These are phyloP conservation scores for Trichacis sp. DNA, from an alignment of 2,888 invertebrate species.

Conservation along the genomic window DNA sequence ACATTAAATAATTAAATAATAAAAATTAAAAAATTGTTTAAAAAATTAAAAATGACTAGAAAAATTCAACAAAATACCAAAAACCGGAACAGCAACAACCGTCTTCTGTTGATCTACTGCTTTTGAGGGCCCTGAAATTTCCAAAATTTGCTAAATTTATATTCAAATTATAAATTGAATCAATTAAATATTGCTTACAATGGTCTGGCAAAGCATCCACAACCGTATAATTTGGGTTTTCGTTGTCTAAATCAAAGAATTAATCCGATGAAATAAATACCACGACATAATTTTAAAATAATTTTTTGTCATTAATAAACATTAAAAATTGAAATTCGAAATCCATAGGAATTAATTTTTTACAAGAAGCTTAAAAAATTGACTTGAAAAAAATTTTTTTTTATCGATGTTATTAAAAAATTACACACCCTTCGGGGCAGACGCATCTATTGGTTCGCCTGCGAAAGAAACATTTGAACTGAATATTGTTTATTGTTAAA, in stretches of 20 bases:
- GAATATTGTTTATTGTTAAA: constrained; percentile 50
- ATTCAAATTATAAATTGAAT: constrained; percentile 2
- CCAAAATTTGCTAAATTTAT: neutral
- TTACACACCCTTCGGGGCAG: constrained; percentile 50
- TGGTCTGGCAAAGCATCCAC: constrained; percentile 40
- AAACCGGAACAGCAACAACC: neutral
- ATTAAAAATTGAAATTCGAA: too few species aligned
- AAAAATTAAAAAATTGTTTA: too few species aligned
- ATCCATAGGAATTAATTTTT: too few species aligned
- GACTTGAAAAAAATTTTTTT: too few species aligned
- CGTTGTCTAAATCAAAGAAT: constrained; percentile 22
- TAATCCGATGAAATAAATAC: too few species aligned
- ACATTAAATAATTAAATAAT: too few species aligned
- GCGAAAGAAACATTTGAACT: constrained; percentile 49
- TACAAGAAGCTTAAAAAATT: too few species aligned
- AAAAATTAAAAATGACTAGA: neutral
- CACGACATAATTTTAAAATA: too few species aligned
- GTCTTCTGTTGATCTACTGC: neutral
- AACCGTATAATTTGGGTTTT: constrained; percentile 35
- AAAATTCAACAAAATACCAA: neutral
- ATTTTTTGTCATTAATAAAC: too few species aligned
- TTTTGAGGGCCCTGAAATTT: neutral
- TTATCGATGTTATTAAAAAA: too few species aligned
- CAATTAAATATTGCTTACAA: constrained; percentile 28
- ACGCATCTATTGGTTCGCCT: constrained; percentile 51